Evolutionary conservation across 2,797 vertebrate genomes (phyloP), one percentile per base, ranked within the genome.

Genomic region (Neostethus bicornis): DNA sequence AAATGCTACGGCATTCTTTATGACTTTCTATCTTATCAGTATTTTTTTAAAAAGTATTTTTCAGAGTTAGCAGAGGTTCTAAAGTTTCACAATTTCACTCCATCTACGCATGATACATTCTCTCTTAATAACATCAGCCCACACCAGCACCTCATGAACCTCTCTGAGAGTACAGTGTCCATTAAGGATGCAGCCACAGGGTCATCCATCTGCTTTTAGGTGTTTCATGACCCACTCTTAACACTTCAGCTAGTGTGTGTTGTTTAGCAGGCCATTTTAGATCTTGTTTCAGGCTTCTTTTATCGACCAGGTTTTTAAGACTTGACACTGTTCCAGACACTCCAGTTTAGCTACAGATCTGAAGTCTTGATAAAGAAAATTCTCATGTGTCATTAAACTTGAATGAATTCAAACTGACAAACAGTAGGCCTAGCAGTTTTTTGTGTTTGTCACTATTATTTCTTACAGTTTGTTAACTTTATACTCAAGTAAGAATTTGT

Each of bases 401-500:
- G 5, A 5, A 5, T 42, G 11, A 21, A 20, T 13, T 9, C n/a
- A n/a, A n/a, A 28, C 37, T 46, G 48, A 41, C 41, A 57, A 46
- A 51, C 23, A 17, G 16, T 8, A 28, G 20, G 31, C 10, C 47
- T 35, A 48, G 58, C n/a, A n/a, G n/a, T n/a, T n/a, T n/a, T n/a
- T n/a, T n/a, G n/a, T n/a, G n/a, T n/a, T n/a, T n/a, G n/a, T n/a
- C n/a, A n/a, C n/a, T n/a, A n/a, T n/a, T n/a, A n/a, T n/a, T n/a
- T n/a, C n/a, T n/a, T n/a, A n/a, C n/a, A n/a, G 42, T 70, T 51
- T 71, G 52, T 65, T 65, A 73, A 70, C 67, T 71, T 77, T 31
- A 55, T 76, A 77, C 58, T 73, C 61, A 64, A 79, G 61, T 35
- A 47, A 44, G 42, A 57, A 61, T 75, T 55, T 77, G 80, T 74